Base-by-base conservation (phyloP, 2,888 invertebrate species). In the Drosophila nigricruria region DNA sequence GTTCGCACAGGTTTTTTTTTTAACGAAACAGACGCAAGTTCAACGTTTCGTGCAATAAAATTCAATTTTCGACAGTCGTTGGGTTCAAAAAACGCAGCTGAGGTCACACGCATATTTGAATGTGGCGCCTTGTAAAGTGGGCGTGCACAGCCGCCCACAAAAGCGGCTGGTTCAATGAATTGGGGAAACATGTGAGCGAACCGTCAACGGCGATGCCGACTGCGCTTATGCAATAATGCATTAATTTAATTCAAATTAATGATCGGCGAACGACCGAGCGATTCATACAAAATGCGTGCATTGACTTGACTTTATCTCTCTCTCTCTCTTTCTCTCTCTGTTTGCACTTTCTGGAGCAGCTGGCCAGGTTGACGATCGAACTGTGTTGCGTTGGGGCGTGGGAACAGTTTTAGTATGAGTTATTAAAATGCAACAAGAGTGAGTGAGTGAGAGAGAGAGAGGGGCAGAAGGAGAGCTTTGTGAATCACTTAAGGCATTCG, bases 1-100 rank as follows among this genome's bases (percentile, higher is more conserved):
- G 81, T 88, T 81, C 77, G 73, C 63, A 83, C 87, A 90, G 83
- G 89, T 90, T n/a, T 53, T n/a, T 38, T 38, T 53, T 27, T 53
- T 61, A 50, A 16, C 30, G 40, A 30, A 56, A 42, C 61, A 47
- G 59, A 47, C 61, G 72, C 86, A 82, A 82, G 90, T 88, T 88
- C 87, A 86, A 83, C 73, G 85, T 72, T 77, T 82, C 83, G 74
- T 74, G 80, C 76, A 88, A 74, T 80, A 76, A 88, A 90, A 84
- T 62, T 65, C 32, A 72, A 61, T 82, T 81, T 63, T 68, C 60
- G 47, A 49, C 47, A 32, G 49, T 61, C 63, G 59, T 49, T 64
- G 81, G 79, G 89, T 89, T 89, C 89, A 90, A 88, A 76, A 89
- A 89, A 82, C 89, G 86, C 81, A 73, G 58, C 80, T 83, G 68